Base-by-base conservation (phyloP, 2,113 vertebrate genomes). In the Apteryx mantelli region DNA sequence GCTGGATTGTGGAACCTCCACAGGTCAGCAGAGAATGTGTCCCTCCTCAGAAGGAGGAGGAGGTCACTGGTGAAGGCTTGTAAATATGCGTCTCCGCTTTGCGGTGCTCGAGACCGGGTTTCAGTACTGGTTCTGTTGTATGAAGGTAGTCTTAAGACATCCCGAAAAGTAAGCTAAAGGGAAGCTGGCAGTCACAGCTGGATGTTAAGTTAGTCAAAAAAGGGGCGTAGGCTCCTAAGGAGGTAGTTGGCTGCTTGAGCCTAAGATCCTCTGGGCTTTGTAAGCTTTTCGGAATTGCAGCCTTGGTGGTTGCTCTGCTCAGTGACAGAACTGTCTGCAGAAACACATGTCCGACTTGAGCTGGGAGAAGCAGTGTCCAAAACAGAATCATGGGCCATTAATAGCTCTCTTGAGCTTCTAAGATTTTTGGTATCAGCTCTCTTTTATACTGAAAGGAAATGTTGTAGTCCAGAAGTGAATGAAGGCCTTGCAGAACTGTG, bases 1-100 rank as follows among this genome's bases (percentile, higher is more conserved):
- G 40, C 13, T 79, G 80, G 44, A 36, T 0, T 60, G 61, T 79
- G 87, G 81, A 53, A 28, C 44, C 78, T 92, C 68, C 30, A 1
- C 0, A 1, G 71, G 10, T 30, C 38, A 52, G 74, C 79, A 34
- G 0, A 21, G 75, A 46, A 40, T 0, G 0, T 46, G 56, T 52
- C 38, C 38, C n/a, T 73, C 19, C 11, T 0, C 36, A 84, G 44
- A 40, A 63, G 38, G 38, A 60, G 20, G 71, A 74, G 71, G 73
- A 42, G 26, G 60, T 6, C 50, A 1, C 48, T 92, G 73, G 9
- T 25, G 50, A 74, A 50, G 73, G 76, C 64, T 88, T 76, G 38
- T 48, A 64, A 70, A 3, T 65, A 42, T 17, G 36, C 42, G 9
- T 60, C 53, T 48, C 40, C 28, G 55, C 64, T 81, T 46, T 71